A percentile compares a stretch with the other conserved stretches of the same genome.
phyloP scores from a whole-genome alignment of 2,797 vertebrate genomes.

The Hemitrygon akajei region DNA sequence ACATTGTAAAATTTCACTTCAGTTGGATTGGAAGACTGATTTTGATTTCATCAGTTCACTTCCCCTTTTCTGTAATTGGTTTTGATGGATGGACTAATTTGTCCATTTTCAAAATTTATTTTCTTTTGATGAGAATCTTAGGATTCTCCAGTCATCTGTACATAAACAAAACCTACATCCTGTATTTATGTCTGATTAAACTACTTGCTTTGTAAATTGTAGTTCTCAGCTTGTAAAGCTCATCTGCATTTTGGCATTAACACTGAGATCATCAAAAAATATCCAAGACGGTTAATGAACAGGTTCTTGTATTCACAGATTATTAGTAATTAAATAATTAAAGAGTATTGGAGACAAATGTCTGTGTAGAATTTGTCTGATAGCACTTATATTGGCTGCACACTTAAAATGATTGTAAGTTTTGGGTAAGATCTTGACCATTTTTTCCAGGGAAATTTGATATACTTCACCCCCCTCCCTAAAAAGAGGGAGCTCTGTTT shows the following conservation, averaged over 20 bases:
- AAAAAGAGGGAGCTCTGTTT: not conserved
- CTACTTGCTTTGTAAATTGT: not conserved
- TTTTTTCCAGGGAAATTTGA: not conserved
- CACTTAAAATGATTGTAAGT: not conserved
- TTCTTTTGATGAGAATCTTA: conserved; percentile 8
- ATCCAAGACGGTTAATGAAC: not conserved
- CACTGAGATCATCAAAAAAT: not conserved
- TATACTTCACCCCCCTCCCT: not conserved
- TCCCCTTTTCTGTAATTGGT: not conserved
- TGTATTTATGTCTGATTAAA: not conserved
- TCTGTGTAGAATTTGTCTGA: not conserved
- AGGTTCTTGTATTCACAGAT: not conserved
- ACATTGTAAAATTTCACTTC: not conserved
- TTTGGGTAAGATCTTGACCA: not conserved
- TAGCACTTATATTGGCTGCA: not conserved
- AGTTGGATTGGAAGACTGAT: not conserved
- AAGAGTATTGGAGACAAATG: not conserved
- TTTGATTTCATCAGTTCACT: not conserved
- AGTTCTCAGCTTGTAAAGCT: not conserved
- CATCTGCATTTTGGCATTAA: not conserved
- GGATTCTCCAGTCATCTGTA: not conserved
- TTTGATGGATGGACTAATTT: not conserved
- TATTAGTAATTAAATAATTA: not conserved
- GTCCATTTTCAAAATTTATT: not conserved
- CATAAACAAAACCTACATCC: conserved; percentile 7